Evolutionary conservation across 2,888 invertebrate species (phyloP).

Genomic region (Mythimna lalbum): DNA sequence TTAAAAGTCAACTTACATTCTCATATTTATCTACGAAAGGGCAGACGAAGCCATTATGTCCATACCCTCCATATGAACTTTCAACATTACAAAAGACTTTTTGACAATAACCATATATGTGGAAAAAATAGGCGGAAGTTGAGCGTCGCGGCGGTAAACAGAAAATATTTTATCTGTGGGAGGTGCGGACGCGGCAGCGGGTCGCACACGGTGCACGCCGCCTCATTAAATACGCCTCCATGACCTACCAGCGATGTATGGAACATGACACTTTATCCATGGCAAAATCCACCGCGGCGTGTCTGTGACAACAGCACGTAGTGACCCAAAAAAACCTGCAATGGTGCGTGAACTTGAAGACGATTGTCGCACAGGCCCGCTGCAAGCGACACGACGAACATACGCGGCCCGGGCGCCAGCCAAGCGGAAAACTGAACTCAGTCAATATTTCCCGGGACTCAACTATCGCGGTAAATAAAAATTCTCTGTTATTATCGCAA

Average conservation of each 20-base stretch:
- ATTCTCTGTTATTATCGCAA: slow-evolving; percentile 55
- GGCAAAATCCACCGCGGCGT: slow-evolving; percentile 16
- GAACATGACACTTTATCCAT: background rate
- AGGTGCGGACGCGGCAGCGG: slow-evolving; percentile 16
- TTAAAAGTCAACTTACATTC: slow-evolving; percentile 16
- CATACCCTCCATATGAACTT: slow-evolving; percentile 9
- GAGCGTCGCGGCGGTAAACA: slow-evolving; percentile 25
- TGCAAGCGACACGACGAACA: slow-evolving; percentile 50
- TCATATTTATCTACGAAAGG: slow-evolving; percentile 23
- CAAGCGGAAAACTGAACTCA: slow-evolving; percentile 67
- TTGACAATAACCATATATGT: slow-evolving; percentile 56
- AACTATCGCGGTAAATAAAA: slow-evolving; percentile 67
- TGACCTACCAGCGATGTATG: background rate
- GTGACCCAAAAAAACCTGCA: slow-evolving; percentile 27
- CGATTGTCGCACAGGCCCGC: slow-evolving; percentile 6
- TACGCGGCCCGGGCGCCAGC: slow-evolving; percentile 44
- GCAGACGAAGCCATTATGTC: slow-evolving; percentile 17
- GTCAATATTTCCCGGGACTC: slow-evolving; percentile 51
- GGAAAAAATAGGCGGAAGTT: slow-evolving; percentile 42
- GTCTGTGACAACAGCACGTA: slow-evolving; percentile 10
- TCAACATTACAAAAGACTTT: slow-evolving; percentile 46
- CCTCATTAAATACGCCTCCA: slow-evolving; percentile 44
- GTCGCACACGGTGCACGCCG: slow-evolving; percentile 12
- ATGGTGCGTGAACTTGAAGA: slow-evolving; percentile 44
- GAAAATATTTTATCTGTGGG: slow-evolving; percentile 50